These are phyloP conservation scores for Nasonia oneida DNA, from an alignment of 2,888 invertebrate species.

Conservation along the genomic window DNA sequence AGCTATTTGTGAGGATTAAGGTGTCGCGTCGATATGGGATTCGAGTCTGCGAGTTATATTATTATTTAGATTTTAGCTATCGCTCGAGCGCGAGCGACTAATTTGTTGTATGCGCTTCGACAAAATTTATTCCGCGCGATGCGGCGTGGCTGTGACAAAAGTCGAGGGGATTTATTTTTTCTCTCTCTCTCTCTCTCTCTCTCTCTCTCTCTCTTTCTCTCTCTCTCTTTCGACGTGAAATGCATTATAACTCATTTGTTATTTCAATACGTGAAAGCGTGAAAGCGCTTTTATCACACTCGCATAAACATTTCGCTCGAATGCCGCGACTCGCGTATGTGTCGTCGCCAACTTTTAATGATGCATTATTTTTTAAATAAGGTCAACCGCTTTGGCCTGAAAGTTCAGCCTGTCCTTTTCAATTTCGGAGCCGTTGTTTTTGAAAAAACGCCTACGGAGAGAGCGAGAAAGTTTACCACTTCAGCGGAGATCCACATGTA, in stretches of 20 bases:
- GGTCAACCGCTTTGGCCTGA: not conserved
- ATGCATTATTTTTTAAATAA: conserved; percentile 10
- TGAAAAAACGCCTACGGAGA: not conserved
- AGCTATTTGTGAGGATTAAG: conserved; percentile 19
- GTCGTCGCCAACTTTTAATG: conserved; percentile 13
- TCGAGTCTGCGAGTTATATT: not conserved
- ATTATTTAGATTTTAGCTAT: not conserved
- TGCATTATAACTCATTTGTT: not conserved
- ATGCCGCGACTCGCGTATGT: no score
- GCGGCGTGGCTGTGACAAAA: not conserved
- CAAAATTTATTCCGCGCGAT: not conserved
- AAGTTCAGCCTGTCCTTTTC: not conserved
- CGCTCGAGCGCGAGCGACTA: not conserved
- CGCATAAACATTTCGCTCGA: not conserved
- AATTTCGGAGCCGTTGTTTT: not conserved
- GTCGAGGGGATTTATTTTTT: not conserved
- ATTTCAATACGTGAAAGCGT: not conserved
- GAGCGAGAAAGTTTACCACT: conserved; percentile 15
- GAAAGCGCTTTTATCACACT: not conserved
- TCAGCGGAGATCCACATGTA: not conserved
- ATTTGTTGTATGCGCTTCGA: not conserved
- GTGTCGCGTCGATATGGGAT: not conserved
- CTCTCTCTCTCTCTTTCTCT: not conserved
- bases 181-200: not conserved
- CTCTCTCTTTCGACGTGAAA: not conserved